Conservation (phyloP, 2,888 invertebrate species). For the Mesoligia furuncula region DNA sequence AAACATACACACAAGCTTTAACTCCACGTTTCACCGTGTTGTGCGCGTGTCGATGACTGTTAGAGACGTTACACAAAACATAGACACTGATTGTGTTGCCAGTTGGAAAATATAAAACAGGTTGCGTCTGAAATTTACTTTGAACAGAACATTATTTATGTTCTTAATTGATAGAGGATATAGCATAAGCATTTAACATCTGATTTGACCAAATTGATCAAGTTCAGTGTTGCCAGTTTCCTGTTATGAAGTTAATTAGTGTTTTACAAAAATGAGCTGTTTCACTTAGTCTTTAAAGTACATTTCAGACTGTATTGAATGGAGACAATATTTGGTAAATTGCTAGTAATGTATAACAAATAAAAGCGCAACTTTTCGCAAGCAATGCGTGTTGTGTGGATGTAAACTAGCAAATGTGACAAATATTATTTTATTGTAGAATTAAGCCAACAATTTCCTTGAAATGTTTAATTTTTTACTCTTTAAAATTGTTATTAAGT, state of each 20-base stretch:
- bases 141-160: background rate
- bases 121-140: constrained; percentile 63
- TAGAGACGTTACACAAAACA: constrained; percentile 51
- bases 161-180: background rate
- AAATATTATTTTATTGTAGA: constrained; percentile 10
- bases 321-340: constrained; percentile 47
- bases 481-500: background rate
- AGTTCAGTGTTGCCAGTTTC: constrained; percentile 18
- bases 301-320: constrained; percentile 57
- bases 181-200: background rate
- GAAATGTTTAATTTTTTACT: background rate
- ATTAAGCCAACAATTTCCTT: constrained; percentile 40
- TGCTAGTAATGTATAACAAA: constrained; percentile 51
- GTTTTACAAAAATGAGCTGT: constrained; percentile 14
- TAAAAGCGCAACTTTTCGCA: constrained; percentile 57
- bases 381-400: constrained; percentile 72
- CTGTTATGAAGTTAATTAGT: too few relatives aligned
- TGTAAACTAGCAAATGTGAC: constrained; percentile 72
- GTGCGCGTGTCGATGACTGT: constrained; percentile 72
- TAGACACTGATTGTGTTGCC: constrained; percentile 43
- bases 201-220: background rate
- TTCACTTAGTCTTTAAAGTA: constrained; percentile 42
- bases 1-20: constrained; percentile 76
- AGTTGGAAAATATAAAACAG: constrained; percentile 49
- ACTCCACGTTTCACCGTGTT: constrained; percentile 65